Evolutionary conservation across 2,113 vertebrate genomes (phyloP), one percentile per base, ranked within the genome.

Genomic region (Vombatus ursinus): DNA sequence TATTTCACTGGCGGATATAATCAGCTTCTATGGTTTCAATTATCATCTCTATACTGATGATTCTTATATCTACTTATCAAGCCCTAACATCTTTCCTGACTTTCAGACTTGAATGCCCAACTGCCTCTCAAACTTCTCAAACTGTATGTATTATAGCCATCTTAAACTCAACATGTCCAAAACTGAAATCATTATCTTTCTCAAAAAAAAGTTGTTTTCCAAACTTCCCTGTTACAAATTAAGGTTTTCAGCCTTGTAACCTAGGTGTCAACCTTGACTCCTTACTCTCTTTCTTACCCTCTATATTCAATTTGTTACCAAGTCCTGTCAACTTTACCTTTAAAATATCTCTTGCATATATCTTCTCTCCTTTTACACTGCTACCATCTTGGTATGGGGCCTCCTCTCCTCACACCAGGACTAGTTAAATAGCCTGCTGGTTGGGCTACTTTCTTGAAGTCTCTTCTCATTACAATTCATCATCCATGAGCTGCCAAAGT

Each of bases 81-180:
- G 31, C 14, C 31, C 54, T 89, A 53, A 84, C 0, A 49, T 84
- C 37, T 92, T 93, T 57, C 95, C 28, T 93, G 31, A 44, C 89
- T 93, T 92, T 47, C 49, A 91, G 94, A 94, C 91, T 93, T 52
- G 8, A 96, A 92, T 90, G 51, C 26, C n/a, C 57, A 94, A 19
- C 28, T 8, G 25, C 68, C 19, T 77, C 37, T n/a, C 68, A 77
- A 37, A 44, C 37, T 22, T 77, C 37, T 77, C 16, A 44, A 44
- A 77, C 68, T 44, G 68, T 5, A 44, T n/a, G 37, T 44, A 77
- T 44, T n/a, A 77, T 77, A 5, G 5, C 37, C 24, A 77, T 44
- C 37, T 44, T 44, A 77, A 44, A 77, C 7, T 77, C 31, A 77
- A 19, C 11, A 48, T 10, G 5, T 37, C 28, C 16, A 68, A 28